Base-by-base conservation (phyloP, 2,797 vertebrate species). In the Falco naumanni region DNA sequence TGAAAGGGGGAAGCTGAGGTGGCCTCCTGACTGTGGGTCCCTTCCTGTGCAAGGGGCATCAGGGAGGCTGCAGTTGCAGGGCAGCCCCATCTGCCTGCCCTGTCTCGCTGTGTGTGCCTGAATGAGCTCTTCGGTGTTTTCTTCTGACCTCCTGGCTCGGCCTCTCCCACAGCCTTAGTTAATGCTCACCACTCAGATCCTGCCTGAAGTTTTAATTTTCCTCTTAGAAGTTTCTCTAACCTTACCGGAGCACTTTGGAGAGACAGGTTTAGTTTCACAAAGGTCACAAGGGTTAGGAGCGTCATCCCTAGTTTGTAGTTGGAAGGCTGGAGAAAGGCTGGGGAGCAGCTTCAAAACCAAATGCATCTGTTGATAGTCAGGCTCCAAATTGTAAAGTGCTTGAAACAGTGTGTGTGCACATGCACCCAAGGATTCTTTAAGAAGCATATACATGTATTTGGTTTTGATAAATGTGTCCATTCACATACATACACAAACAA, bases 21-120 rank as follows among this genome's bases (percentile, higher is more conserved):
- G 39, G 43, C 34, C 29, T 47, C 11, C 29, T 81, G 47, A 60
- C 8, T 1, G 2, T 31, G 54, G 19, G 0, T 16, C 33, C 12
- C 2, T 47, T 48, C 20, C 24, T 56, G 8, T 82, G 41, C 60
- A 72, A 33, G 34, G 19, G 9, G 18, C 85, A 47, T 5, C 15
- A 39, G 6, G 39, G 31, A 60, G 34, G 12, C 26, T 66, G 8
- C 10, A 28, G 0, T 16, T 61, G 28, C 4, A 16, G 29, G 16
- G 15, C 1, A 3, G 24, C 10, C 43, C 20, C 17, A 5, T 60
- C 20, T 65, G 34, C 47, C 13, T 7, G 11, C n/a, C 17, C 19
- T 85, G 28, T 33, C 19, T 7, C 0, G 0, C 39, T 57, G 7
- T 18, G 25, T 28, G 26, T 0, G 0, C 25, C 22, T 50, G 25